Evolutionary conservation across 2,113 vertebrate species (phyloP).

Genomic region (Bettongia penicillata): DNA sequence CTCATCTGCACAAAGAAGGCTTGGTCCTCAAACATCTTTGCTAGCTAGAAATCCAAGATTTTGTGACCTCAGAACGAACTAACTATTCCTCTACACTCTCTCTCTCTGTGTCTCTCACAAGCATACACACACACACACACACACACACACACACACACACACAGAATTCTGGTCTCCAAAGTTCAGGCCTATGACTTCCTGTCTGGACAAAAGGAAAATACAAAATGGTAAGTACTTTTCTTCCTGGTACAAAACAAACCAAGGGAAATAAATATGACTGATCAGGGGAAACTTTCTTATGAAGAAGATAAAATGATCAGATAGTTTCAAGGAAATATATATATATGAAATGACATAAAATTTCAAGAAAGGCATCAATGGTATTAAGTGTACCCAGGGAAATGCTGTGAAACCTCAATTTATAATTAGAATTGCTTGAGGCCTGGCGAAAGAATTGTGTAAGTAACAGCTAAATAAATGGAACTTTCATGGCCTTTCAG

Average conservation of each 20-base stretch:
- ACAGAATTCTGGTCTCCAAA: conserved; percentile 4
- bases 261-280: conserved; percentile 27
- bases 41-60: background rate
- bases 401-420: conserved; percentile 44
- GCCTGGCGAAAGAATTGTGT: conserved; percentile 3
- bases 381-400: background rate
- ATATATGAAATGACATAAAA: background rate
- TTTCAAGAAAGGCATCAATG: conserved; percentile 35
- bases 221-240: conserved; percentile 14
- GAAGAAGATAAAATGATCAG: conserved; percentile 40
- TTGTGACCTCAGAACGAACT: background rate
- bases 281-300: background rate
- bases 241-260: conserved; percentile 43
- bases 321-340: background rate
- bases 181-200: background rate
- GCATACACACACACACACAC: background rate
- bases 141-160: background rate
- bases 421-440: background rate
- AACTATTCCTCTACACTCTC: background rate
- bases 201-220: background rate
- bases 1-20: background rate
- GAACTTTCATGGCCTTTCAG: conserved; percentile 13
- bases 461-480: conserved; percentile 37
- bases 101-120: no score
- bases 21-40: background rate